Evolutionary conservation across 2,888 invertebrate genomes (phyloP).

Genomic region (Carterocephalus palaemon): DNA sequence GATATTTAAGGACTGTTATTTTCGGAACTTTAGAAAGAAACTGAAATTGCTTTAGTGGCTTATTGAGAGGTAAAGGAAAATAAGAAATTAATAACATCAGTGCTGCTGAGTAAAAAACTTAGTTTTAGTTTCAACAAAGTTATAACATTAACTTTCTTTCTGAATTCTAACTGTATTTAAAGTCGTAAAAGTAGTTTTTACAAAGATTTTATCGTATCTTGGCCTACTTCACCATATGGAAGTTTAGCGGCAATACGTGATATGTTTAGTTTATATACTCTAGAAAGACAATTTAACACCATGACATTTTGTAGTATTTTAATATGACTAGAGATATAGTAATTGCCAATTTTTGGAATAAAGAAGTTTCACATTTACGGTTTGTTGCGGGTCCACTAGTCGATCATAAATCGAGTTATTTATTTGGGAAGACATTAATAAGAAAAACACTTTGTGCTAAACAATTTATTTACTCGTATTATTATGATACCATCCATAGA

Average conservation of each 20-base stretch:
- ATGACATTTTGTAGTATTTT: too few species aligned
- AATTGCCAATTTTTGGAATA: too few species aligned
- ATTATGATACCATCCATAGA: too few species aligned
- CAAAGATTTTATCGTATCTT: conserved; percentile 42
- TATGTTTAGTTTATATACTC: conserved; percentile 2
- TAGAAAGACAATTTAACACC: too few species aligned
- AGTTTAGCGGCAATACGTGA: conserved; percentile 15
- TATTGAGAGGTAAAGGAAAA: conserved; percentile 16
- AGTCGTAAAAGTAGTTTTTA: conserved; percentile 47
- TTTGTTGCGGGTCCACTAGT: too few species aligned
- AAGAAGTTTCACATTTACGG: too few species aligned
- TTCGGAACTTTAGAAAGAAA: conserved; percentile 18
- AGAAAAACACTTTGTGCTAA: too few species aligned
- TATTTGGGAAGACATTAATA: too few species aligned
- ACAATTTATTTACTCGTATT: too few species aligned
- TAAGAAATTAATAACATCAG: conserved; percentile 20
- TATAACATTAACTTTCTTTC: conserved; percentile 43
- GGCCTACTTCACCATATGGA: conserved; percentile 40
- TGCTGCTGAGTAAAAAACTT: conserved; percentile 11
- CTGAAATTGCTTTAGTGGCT: conserved; percentile 17
- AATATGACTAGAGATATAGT: too few species aligned
- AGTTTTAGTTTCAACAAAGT: conserved; percentile 26
- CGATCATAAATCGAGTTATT: too few species aligned
- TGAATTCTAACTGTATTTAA: conserved; percentile 47
- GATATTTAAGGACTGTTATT: conserved; percentile 13